Percentiles rank a stretch among this genome's conserved stretches.
These are phyloP conservation scores for Cotesia vestalis DNA, from an alignment of 1,140 invertebrate species.

Conservation along the genomic window DNA sequence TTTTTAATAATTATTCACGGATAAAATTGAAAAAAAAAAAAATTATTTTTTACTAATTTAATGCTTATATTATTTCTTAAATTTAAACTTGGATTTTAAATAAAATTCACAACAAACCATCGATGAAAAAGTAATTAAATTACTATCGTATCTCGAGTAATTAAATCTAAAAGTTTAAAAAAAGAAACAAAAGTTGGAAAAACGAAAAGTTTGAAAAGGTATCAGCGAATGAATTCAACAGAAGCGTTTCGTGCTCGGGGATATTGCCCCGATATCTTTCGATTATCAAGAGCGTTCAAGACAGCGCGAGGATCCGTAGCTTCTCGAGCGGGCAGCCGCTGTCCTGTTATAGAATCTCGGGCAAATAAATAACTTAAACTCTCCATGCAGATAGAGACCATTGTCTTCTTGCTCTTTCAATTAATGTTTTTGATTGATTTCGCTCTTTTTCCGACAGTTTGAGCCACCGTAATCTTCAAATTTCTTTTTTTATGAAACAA, in stretches of 20 bases:
- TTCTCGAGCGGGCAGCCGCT: neutral
- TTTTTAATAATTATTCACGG: no score
- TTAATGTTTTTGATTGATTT: conserved; percentile 68
- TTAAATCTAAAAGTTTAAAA: neutral
- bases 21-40: no score
- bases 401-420: conserved; percentile 66
- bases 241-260: conserved; percentile 35
- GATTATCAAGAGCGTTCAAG: conserved; percentile 61
- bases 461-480: no score
- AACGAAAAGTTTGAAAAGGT: neutral
- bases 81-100: no score
- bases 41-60: no score
- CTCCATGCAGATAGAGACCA: conserved; percentile 38
- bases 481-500: no score
- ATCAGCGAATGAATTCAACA: conserved; percentile 28
- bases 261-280: conserved; percentile 59
- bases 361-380: conserved; percentile 22
- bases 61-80: no score
- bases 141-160: neutral
- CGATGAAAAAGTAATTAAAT: no score
- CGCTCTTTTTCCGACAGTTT: conserved; percentile 36
- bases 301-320: conserved; percentile 32
- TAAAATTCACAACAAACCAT: no score
- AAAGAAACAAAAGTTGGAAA: neutral
- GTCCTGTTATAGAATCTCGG: neutral